phyloP scores from a whole-genome alignment of 2,888 invertebrate species.

The Drosophila fungiperda region DNA sequence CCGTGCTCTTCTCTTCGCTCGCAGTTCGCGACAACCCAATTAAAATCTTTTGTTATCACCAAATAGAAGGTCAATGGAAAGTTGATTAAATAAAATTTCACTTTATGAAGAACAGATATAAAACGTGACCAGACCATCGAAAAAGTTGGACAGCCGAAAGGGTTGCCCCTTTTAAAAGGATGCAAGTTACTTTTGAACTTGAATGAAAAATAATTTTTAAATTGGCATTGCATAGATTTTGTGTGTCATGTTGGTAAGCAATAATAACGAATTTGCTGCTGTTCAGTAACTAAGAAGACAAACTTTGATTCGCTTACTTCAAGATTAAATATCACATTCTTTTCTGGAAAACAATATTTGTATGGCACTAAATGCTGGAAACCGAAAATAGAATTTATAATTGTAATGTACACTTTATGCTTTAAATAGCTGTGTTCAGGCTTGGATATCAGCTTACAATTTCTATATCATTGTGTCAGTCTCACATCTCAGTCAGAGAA shows the following conservation, averaged over 20 bases:
- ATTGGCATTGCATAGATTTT: constrained; percentile 6
- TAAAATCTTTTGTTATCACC: constrained; percentile 72
- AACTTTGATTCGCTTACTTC: neutral
- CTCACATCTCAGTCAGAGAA: neutral
- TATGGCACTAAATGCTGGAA: neutral
- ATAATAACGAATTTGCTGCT: neutral
- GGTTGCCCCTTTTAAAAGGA: constrained; percentile 23
- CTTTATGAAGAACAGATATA: constrained; percentile 11
- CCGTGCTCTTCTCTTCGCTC: neutral
- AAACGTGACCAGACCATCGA: neutral
- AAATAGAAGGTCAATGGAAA: constrained; percentile 52
- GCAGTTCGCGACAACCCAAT: constrained; percentile 61
- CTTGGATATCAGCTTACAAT: constrained; percentile 46
- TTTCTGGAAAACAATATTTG: constrained; percentile 5
- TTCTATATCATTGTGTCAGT: constrained; percentile 7
- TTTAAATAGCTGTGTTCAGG: constrained; percentile 19
- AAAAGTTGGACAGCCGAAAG: constrained; percentile 6
- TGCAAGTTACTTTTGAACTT: constrained; percentile 6
- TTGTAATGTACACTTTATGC: constrained; percentile 52
- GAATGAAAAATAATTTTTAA: constrained; percentile 18
- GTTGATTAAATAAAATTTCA: constrained; percentile 64
- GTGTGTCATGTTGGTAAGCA: neutral
- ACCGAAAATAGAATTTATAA: constrained; percentile 4
- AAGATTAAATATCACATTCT: constrained; percentile 14
- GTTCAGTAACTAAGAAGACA: neutral